Conservation (phyloP, 2,888 invertebrate species). For the Escarpia spicata region DNA sequence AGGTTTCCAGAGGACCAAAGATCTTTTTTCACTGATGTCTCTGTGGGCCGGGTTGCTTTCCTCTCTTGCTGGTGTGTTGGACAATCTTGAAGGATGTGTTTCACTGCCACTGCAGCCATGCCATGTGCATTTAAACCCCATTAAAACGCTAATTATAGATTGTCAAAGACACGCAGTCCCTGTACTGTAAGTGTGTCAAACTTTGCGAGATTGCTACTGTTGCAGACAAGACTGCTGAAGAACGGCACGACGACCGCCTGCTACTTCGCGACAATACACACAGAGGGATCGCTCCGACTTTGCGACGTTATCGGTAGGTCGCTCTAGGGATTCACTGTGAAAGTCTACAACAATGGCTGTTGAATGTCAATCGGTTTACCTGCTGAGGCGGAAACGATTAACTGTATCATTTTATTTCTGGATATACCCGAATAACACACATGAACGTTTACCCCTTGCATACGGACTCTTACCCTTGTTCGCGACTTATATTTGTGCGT, state of each 20-base stretch:
- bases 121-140: neutral
- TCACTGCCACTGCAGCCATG: too few species aligned
- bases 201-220: slow-evolving; percentile 43
- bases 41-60: too few species aligned
- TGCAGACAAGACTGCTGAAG: slow-evolving; percentile 76
- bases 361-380: too few species aligned
- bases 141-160: neutral
- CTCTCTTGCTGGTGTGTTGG: too few species aligned
- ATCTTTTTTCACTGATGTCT: too few species aligned
- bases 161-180: neutral
- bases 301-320: slow-evolving; percentile 72
- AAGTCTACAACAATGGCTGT: neutral
- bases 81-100: too few species aligned
- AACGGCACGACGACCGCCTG: slow-evolving; percentile 90
- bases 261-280: slow-evolving; percentile 85
- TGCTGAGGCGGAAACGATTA: neutral
- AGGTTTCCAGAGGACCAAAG: too few species aligned
- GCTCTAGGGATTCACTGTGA: neutral
- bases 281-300: slow-evolving; percentile 76
- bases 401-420: neutral
- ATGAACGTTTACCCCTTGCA: neutral
- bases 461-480: neutral
- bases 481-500: neutral
- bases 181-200: neutral
- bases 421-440: neutral